Conservation (phyloP, 1,140 invertebrate species). For the Protaetia brevitarsis region DNA sequence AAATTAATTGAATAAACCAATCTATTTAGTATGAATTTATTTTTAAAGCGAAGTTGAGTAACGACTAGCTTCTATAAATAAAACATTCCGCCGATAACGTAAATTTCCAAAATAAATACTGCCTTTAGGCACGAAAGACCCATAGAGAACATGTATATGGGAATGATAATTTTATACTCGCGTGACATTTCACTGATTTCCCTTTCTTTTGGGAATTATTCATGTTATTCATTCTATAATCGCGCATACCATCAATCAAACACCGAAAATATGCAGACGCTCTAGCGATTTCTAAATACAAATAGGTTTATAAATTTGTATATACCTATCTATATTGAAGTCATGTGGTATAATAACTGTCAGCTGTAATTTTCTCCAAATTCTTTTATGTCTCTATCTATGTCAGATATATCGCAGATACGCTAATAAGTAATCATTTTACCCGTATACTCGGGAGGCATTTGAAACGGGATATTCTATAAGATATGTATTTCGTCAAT, state of each 20-base stretch:
- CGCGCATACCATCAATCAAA: no score
- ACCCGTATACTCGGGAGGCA: not conserved
- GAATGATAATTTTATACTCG: not conserved
- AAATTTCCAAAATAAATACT: constrained; percentile 7
- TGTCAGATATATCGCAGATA: not conserved
- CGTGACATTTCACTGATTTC: not conserved
- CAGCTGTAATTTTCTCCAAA: no score
- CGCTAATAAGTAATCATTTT: not conserved
- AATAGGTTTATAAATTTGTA: no score
- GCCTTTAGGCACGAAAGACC: not conserved
- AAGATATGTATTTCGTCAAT: not conserved
- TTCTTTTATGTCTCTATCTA: not conserved
- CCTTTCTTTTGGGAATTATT: not conserved
- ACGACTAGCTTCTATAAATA: not conserved
- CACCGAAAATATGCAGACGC: no score
- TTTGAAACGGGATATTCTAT: not conserved
- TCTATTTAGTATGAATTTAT: no score
- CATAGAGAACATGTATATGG: no score
- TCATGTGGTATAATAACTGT: not conserved
- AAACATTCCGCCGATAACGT: not conserved
- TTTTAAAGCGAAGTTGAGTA: no score
- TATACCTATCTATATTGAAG: no score
- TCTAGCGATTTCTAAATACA: no score
- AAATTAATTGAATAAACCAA: no score
- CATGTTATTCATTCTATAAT: not conserved